phyloP scores from a whole-genome alignment of 1,140 invertebrate species.

The Sogatella furcifera region DNA sequence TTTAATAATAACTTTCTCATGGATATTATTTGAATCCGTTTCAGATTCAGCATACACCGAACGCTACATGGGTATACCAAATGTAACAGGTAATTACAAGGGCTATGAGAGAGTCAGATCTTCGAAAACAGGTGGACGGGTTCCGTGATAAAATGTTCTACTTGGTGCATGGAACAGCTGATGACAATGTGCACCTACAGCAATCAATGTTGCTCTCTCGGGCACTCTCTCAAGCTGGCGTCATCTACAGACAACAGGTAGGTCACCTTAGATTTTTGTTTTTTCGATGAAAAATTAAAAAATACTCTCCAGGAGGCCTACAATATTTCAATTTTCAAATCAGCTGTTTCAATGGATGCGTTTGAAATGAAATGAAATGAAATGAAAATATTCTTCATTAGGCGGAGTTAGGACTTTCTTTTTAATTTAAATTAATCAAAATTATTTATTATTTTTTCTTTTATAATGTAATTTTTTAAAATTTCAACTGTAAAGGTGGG shows the following conservation, averaged over 20 bases:
- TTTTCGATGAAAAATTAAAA: no score
- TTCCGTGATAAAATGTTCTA: slow-evolving; percentile 43
- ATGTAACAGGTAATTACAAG: slow-evolving; percentile 46
- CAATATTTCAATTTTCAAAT: no score
- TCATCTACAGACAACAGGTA: slow-evolving; percentile 70
- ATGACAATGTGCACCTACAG: slow-evolving; percentile 71
- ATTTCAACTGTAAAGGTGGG: no score
- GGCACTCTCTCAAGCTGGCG: slow-evolving; percentile 55
- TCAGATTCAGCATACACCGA: slow-evolving; percentile 71
- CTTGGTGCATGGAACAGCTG: slow-evolving; percentile 69
- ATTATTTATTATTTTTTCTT: no score
- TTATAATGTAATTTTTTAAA: no score
- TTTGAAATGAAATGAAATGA: no score
- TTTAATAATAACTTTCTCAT: no score
- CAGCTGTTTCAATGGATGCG: no score
- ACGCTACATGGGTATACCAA: slow-evolving; percentile 61
- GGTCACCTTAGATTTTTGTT: not conserved
- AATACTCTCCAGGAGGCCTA: no score
- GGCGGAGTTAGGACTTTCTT: no score
- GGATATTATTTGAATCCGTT: slow-evolving; percentile 14
- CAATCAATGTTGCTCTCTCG: slow-evolving; percentile 72
- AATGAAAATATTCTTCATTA: no score
- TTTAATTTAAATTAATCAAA: no score
- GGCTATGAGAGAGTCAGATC: slow-evolving; percentile 62
- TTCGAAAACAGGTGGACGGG: slow-evolving; percentile 50